phyloP scores from a whole-genome alignment of 2,113 vertebrate species.

The Oostethus manadensis region DNA sequence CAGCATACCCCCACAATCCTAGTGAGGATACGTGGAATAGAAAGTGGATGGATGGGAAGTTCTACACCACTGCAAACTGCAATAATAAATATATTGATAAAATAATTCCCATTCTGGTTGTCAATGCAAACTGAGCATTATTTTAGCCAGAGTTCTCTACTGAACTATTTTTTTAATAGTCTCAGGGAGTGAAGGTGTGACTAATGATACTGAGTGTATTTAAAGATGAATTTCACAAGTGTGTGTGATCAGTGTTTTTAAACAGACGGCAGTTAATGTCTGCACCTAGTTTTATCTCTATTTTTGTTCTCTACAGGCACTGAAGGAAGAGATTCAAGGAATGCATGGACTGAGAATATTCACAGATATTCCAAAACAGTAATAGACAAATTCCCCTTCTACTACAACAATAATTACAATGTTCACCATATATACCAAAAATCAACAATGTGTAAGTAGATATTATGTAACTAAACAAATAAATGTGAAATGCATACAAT shows the following conservation, averaged over 20 bases:
- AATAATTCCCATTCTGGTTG: no score
- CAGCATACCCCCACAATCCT: no score
- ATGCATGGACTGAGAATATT: constrained; percentile 80
- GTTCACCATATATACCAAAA: constrained; percentile 11
- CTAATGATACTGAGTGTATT: neutral
- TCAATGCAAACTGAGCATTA: no score
- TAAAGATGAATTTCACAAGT: neutral
- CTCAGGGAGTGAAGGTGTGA: neutral
- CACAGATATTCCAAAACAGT: constrained; percentile 68
- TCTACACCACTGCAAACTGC: no score
- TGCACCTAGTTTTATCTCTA: neutral
- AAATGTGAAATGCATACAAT: constrained; percentile 21
- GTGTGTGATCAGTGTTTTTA: neutral
- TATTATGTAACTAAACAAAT: constrained; percentile 8
- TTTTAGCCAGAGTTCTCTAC: no score
- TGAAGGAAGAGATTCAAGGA: constrained; percentile 75
- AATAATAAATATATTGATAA: no score
- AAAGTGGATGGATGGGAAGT: no score
- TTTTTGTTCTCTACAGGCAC: constrained; percentile 58
- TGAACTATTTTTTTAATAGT: neutral
- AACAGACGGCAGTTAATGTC: neutral
- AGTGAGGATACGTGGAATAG: no score
- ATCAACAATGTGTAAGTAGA: constrained; percentile 17
- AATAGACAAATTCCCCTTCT: constrained; percentile 16
- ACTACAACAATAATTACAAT: neutral